Conservation (phyloP, 1,140 invertebrate species). For the Drosophila willistoni region DNA sequence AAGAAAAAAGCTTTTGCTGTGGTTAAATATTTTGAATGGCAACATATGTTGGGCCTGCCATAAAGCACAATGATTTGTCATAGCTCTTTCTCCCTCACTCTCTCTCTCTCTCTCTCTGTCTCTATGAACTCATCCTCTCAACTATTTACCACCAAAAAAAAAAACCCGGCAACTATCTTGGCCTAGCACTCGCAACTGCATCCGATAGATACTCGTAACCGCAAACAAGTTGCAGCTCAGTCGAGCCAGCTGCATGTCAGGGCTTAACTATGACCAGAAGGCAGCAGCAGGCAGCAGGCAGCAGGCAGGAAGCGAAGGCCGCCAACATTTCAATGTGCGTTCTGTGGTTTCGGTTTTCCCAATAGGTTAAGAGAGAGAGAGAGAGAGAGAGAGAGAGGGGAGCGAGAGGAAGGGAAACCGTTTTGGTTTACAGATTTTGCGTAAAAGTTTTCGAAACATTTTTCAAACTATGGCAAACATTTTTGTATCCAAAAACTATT, state of each 20-base stretch:
- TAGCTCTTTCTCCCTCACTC: constrained; percentile 10
- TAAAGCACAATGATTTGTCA: constrained; percentile 74
- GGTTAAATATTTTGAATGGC: constrained; percentile 80
- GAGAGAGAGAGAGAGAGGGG: not conserved
- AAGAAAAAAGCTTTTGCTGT: constrained; percentile 55
- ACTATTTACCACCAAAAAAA: constrained; percentile 62
- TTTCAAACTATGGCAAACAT: constrained; percentile 71
- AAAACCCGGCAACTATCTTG: constrained; percentile 41
- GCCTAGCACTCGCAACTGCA: constrained; percentile 50
- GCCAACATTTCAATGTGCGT: constrained; percentile 60
- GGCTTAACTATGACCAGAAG: constrained; percentile 10
- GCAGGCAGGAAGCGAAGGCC: constrained; percentile 22
- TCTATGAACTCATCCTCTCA: constrained; percentile 24
- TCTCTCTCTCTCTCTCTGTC: not conserved
- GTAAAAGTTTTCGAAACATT: constrained; percentile 75
- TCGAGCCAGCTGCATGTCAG: constrained; percentile 56
- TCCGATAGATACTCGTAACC: constrained; percentile 64
- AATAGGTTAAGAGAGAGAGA: too few relatives aligned
- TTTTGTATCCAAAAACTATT: constrained; percentile 75
- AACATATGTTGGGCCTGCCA: constrained; percentile 73
- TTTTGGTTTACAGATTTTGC: constrained; percentile 57
- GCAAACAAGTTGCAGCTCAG: constrained; percentile 69
- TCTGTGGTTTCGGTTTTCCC: constrained; percentile 50
- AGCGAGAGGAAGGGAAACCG: not conserved
- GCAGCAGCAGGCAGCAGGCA: constrained; percentile 7